Percentiles rank a stretch among this genome's conserved stretches.
Evolutionary conservation across 2,888 invertebrate genomes (phyloP).

Genomic region (Heteromyza rotundicornis): DNA sequence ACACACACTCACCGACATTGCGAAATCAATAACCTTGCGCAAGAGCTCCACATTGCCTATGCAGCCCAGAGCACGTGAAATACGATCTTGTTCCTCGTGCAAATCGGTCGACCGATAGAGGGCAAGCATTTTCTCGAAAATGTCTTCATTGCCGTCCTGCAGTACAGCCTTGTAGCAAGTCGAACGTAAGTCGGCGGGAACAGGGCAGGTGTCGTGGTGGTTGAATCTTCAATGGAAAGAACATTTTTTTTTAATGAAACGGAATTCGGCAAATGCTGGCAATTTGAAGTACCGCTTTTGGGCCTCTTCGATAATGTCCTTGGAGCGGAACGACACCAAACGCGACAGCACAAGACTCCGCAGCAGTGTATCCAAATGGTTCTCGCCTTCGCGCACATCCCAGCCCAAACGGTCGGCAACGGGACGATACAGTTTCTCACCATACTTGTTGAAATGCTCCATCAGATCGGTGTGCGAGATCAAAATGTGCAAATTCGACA

Average conservation of each 20-base stretch:
- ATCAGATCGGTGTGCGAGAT: constrained; percentile 81
- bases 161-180: constrained; percentile 88
- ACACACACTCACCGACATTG: constrained; percentile 73
- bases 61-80: constrained; percentile 83
- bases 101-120: constrained; percentile 84
- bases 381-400: constrained; percentile 82
- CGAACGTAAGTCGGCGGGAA: constrained; percentile 86
- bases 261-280: not conserved
- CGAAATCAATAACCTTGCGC: constrained; percentile 78
- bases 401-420: constrained; percentile 81
- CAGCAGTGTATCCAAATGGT: constrained; percentile 85
- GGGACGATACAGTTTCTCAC: constrained; percentile 74
- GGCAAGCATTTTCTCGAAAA: constrained; percentile 79
- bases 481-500: constrained; percentile 77
- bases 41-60: constrained; percentile 75
- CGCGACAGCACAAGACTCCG: constrained; percentile 83
- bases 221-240: constrained; percentile 64
- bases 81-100: constrained; percentile 92
- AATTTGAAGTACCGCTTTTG: constrained; percentile 58
- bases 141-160: constrained; percentile 71
- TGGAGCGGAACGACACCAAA: constrained; percentile 82
- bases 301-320: constrained; percentile 79
- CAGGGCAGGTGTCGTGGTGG: constrained; percentile 69
- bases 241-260: too few species aligned
- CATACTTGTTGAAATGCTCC: constrained; percentile 76